Conservation (phyloP, 2,888 invertebrate species). For the Drosophila anceps region DNA sequence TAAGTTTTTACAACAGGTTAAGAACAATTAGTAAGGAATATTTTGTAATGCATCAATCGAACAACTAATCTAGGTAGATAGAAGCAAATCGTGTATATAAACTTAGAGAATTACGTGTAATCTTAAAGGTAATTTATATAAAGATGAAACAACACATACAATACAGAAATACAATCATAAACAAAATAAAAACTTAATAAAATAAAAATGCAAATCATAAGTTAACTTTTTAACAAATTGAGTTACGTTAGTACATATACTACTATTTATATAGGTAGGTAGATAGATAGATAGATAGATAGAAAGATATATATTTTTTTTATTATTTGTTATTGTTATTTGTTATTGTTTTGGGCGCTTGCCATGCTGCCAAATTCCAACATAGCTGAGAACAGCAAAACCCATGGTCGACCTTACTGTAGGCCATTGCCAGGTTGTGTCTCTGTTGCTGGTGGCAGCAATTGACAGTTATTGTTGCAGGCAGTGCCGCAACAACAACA, state of each 20-base stretch:
- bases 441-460: conserved; percentile 39
- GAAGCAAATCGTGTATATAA: conserved; percentile 36
- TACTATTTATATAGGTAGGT: conserved; percentile 1
- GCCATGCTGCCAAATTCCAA: conserved; percentile 20
- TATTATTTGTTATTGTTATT: conserved; percentile 28
- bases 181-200: conserved; percentile 36
- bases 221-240: conserved; percentile 32
- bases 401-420: conserved; percentile 45
- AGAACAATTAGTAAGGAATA: conserved; percentile 78
- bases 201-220: conserved; percentile 40
- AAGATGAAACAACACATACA: conserved; percentile 46
- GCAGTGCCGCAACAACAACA: conserved; percentile 68
- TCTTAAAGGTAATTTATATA: conserved; percentile 21
- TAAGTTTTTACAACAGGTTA: conserved; percentile 63
- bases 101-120: conserved; percentile 48
- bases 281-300: background rate
- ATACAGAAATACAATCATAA: conserved; percentile 40
- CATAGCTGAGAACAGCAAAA: conserved; percentile 17
- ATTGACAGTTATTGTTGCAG: conserved; percentile 37
- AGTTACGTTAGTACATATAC: conserved; percentile 45
- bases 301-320: conserved; percentile 4
- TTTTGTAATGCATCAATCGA: conserved; percentile 49
- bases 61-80: conserved; percentile 37
- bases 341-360: conserved; percentile 37
- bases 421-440: conserved; percentile 52